These are phyloP conservation scores for Gadopsis marmoratus DNA, from an alignment of 2,797 vertebrate genomes.

Conservation along the genomic window DNA sequence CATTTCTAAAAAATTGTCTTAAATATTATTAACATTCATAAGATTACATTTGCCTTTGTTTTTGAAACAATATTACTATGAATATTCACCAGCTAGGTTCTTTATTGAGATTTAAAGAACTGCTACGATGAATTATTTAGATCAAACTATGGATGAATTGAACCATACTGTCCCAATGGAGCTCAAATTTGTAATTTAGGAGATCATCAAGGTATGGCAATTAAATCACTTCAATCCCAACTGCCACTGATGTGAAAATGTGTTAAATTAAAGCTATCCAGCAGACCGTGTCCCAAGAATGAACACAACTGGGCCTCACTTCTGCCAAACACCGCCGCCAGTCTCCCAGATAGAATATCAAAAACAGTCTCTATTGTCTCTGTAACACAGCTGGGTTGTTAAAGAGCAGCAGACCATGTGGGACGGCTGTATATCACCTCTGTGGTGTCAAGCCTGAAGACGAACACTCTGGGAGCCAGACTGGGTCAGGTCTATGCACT, in stretches of 20 bases:
- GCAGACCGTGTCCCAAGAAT: constrained; percentile 58
- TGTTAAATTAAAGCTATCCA: constrained; percentile 69
- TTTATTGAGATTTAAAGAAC: constrained; percentile 41
- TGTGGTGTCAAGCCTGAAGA: constrained; percentile 62
- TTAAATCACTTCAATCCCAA: constrained; percentile 59
- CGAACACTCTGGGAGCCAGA: constrained; percentile 44
- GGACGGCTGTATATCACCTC: constrained; percentile 74
- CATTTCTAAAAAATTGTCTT: not conserved
- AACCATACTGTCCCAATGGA: constrained; percentile 23
- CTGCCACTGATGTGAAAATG: constrained; percentile 53
- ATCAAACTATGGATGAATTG: constrained; percentile 42
- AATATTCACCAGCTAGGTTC: not conserved
- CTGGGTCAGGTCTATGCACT: constrained; percentile 39
- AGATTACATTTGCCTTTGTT: not conserved
- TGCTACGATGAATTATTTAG: constrained; percentile 18
- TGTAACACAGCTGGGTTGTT: constrained; percentile 70
- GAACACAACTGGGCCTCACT: constrained; percentile 63
- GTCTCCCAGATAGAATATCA: constrained; percentile 80
- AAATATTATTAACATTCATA: not conserved
- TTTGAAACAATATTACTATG: not conserved
- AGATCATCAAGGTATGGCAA: constrained; percentile 41
- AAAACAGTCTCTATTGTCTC: constrained; percentile 78
- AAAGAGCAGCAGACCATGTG: constrained; percentile 71
- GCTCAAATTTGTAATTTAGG: constrained; percentile 46
- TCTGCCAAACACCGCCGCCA: constrained; percentile 53